Evolutionary conservation across 2,888 invertebrate species (phyloP), one percentile per base, ranked within the genome.

Genomic region (Synergus umbraculus): DNA sequence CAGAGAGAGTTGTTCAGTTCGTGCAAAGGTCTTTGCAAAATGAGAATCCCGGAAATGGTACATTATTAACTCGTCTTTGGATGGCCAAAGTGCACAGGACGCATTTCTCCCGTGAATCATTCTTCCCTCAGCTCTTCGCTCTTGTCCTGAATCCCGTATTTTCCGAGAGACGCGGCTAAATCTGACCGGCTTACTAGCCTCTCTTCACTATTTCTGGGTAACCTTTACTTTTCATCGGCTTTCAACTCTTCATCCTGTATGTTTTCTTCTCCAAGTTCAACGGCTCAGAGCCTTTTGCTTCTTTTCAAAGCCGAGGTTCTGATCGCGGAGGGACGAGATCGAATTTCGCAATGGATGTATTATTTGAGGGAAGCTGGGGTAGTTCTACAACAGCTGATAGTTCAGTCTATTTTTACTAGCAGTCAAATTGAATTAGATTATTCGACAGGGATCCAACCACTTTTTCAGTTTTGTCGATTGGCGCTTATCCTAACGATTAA

Each of bases 51-150:
- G 67, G 76, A 78, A 78, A 84, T 83, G 78, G 73, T 84, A 83
- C 83, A 87, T 87, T 85, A 86, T 87, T 86, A 82, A 86, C 82
- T 87, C 80, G 79, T 67, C 69, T 49, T 49, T 41, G 37, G 18
- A 12, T 73, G 37, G n/a, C 44, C 73, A n/a, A 54, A 73, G 54
- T 73, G 54, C 73, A 49, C n/a, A 54, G 73, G 37, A 66, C 15
- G 41, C 37, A 43, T 66, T 41, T 66, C 41, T 66, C 43, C n/a
- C n/a, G n/a, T 29, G 49, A 29, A 22, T 29, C 69, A 49, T 54
- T 46, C 49, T 54, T 49, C 54, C 54, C 9, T n/a, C 9, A 15
- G 73, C 54, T 73, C 54, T 73, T 58, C 37, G 49, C 37, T 73
- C 54, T 37, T 29, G 54, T 49, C 73, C 29, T 49, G 73, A 58